These are phyloP conservation scores for Orchestes rusci DNA, from an alignment of 2,888 invertebrate genomes.

Conservation along the genomic window DNA sequence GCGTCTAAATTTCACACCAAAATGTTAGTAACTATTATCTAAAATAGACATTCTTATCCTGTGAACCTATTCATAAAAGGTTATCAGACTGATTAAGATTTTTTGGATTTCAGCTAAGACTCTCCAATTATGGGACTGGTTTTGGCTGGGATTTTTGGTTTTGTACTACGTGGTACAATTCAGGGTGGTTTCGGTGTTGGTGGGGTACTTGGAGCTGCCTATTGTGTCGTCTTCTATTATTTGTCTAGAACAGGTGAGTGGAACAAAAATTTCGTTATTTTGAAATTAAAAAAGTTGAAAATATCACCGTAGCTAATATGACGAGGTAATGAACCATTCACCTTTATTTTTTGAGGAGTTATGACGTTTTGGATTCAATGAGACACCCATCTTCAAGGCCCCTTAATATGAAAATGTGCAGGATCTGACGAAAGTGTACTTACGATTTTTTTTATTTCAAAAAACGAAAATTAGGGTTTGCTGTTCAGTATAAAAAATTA, in stretches of 20 bases:
- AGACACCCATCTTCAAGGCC: too few relatives aligned
- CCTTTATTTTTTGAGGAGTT: too few relatives aligned
- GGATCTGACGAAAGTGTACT: too few relatives aligned
- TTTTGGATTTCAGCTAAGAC: slow-evolving; percentile 33
- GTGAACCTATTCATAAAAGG: too few relatives aligned
- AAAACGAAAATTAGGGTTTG: too few relatives aligned
- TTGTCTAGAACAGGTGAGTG: slow-evolving; percentile 53
- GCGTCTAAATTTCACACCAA: slow-evolving; percentile 35
- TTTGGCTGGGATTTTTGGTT: slow-evolving; percentile 37
- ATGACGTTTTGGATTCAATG: too few relatives aligned
- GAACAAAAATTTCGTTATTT: neutral
- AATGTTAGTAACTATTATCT: slow-evolving; percentile 35
- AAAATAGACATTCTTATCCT: too few relatives aligned
- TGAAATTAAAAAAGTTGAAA: neutral
- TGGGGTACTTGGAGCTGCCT: slow-evolving; percentile 46
- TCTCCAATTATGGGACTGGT: slow-evolving; percentile 42
- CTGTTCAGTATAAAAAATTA: too few relatives aligned
- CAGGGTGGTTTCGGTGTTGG: slow-evolving; percentile 40
- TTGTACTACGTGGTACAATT: slow-evolving; percentile 42
- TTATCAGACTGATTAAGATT: too few relatives aligned
- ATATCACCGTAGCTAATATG: neutral
- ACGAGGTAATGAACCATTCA: too few relatives aligned
- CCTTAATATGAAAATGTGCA: too few relatives aligned
- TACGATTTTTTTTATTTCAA: too few relatives aligned
- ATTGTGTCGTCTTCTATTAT: slow-evolving; percentile 50